A percentile compares a stretch with the other conserved stretches of the same genome.
phyloP scores from a whole-genome alignment of 2,113 vertebrate genomes.

The Micronycteris hirsuta region DNA sequence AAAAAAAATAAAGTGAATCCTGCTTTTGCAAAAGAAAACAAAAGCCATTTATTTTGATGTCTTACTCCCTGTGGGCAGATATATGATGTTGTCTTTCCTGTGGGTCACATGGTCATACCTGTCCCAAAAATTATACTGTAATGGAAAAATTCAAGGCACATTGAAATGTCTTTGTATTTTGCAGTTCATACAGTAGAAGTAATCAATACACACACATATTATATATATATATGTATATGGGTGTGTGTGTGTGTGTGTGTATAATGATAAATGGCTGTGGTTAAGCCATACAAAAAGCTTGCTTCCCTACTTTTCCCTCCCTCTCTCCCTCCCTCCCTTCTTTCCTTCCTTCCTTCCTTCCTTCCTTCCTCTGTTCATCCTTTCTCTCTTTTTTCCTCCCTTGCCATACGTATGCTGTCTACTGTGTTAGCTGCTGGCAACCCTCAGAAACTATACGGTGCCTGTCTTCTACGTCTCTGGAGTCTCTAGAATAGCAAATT shows the following conservation, averaged over 20 bases:
- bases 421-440: rapidly evolving
- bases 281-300: neutral
- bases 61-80: neutral
- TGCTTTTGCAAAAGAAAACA: neutral
- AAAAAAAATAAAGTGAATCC: no score
- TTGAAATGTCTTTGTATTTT: neutral
- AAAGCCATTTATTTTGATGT: neutral
- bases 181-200: neutral
- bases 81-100: neutral
- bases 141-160: neutral
- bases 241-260: no score
- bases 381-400: neutral
- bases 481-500: neutral
- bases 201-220: neutral
- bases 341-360: rapidly evolving
- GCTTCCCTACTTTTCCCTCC: neutral
- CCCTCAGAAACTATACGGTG: rapidly evolving
- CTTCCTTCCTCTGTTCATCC: no score
- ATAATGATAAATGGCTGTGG: neutral
- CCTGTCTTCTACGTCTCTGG: neutral
- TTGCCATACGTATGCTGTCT: neutral
- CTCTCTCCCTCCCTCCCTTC: rapidly evolving
- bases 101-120: neutral
- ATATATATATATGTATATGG: no score
- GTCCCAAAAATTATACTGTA: neutral